Conservation (phyloP, 1,140 invertebrate genomes). For the Bombus turneri region DNA sequence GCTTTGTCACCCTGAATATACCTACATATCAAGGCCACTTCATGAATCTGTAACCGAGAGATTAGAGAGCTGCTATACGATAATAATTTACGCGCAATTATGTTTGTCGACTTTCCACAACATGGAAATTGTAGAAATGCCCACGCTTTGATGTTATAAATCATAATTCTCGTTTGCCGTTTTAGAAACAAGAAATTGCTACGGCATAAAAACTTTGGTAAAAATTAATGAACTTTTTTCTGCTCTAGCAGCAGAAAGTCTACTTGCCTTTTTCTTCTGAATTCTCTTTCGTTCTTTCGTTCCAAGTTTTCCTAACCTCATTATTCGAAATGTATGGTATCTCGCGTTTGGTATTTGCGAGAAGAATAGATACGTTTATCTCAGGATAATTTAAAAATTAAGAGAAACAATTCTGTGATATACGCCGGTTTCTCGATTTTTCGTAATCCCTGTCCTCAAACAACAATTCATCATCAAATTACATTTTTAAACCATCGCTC, state of each 20-base stretch:
- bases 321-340: background rate
- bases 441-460: background rate
- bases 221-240: constrained; percentile 25
- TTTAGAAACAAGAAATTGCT: background rate
- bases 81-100: background rate
- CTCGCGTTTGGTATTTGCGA: background rate
- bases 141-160: too few species aligned
- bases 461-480: background rate
- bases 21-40: background rate
- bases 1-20: background rate
- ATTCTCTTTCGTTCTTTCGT: background rate
- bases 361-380: background rate
- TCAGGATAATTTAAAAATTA: background rate
- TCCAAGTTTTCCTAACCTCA: background rate
- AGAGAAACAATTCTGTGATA: background rate
- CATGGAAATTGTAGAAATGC: too few species aligned
- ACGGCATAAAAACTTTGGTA: background rate
- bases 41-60: background rate
- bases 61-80: background rate
- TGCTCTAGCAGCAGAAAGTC: background rate
- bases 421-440: background rate
- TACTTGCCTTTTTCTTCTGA: background rate
- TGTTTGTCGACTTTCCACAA: background rate
- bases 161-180: background rate
- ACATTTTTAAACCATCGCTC: background rate